These are phyloP conservation scores for Apteryx owenii DNA, from an alignment of 2,113 vertebrate genomes.

Conservation along the genomic window DNA sequence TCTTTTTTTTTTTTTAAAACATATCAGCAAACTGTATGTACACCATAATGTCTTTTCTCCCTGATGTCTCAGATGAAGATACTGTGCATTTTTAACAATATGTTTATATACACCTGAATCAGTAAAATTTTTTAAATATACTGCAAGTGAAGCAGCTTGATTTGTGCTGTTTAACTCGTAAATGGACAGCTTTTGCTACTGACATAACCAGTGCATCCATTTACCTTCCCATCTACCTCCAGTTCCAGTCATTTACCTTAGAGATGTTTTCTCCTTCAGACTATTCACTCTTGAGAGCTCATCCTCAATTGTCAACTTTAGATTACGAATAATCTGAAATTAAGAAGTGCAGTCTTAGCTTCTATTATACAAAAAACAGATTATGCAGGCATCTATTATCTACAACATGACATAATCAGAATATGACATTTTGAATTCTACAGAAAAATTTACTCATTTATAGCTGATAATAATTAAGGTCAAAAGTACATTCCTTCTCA, in stretches of 20 bases:
- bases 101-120: neutral
- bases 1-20: neutral
- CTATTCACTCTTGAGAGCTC: conserved; percentile 68
- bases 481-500: neutral
- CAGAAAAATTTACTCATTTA: neutral
- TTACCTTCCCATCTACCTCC: neutral
- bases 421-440: neutral
- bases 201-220: neutral
- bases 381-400: neutral
- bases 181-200: neutral
- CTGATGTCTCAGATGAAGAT: neutral
- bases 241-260: conserved; percentile 57
- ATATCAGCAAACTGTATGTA: rapidly evolving
- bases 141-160: neutral
- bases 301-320: conserved; percentile 71
- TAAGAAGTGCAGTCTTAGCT: neutral
- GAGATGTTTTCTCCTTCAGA: conserved; percentile 60
- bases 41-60: neutral
- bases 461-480: neutral
- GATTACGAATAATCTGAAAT: conserved; percentile 76
- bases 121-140: neutral
- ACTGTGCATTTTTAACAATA: rapidly evolving
- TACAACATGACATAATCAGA: neutral
- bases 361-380: neutral
- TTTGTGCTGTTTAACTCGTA: neutral